Conservation (phyloP, 2,113 vertebrate species). For the Silurus meridionalis region DNA sequence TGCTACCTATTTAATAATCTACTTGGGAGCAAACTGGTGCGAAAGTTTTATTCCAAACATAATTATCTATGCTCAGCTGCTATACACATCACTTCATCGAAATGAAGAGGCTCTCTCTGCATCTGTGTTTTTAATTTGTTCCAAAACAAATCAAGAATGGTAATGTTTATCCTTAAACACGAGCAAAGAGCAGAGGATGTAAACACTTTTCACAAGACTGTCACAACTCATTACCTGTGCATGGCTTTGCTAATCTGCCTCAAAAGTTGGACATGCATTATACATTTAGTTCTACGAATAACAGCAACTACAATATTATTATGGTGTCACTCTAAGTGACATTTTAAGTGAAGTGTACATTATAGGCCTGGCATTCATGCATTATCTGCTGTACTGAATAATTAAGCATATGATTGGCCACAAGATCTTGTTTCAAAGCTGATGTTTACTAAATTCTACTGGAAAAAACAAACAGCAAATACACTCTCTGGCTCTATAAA, state of each 20-base stretch:
- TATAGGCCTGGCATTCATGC: slow-evolving; percentile 7
- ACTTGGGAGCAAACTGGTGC: slow-evolving; percentile 22
- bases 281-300: neutral
- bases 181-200: neutral
- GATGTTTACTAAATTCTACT: neutral
- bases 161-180: neutral
- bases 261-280: neutral
- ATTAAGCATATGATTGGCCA: neutral
- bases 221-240: neutral
- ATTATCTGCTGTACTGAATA: neutral
- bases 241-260: neutral
- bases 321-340: neutral
- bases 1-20: slow-evolving; percentile 1
- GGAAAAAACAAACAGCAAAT: neutral
- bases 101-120: neutral
- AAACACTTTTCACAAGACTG: neutral
- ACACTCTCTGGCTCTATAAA: neutral
- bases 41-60: slow-evolving; percentile 8
- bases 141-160: neutral
- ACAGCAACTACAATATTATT: neutral
- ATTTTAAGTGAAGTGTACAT: slow-evolving; percentile 30
- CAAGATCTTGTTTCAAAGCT: neutral
- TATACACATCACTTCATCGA: slow-evolving; percentile 8
- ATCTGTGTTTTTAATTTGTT: neutral
- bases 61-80: slow-evolving; percentile 2